Evolutionary conservation across 2,888 invertebrate species (phyloP).

Genomic region (Lathronympha strigana): DNA sequence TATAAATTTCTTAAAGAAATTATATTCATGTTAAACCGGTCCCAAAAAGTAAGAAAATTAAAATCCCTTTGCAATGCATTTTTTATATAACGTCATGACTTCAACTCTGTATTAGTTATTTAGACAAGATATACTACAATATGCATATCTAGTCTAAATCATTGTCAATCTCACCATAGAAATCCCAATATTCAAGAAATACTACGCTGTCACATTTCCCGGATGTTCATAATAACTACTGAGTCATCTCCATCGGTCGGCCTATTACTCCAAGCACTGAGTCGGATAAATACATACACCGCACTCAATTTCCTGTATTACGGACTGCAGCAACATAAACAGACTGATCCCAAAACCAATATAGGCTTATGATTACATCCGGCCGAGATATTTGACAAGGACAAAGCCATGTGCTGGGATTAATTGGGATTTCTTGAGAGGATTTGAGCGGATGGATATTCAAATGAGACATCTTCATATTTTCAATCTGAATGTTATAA

Average conservation of each 20-base stretch:
- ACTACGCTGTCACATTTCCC: background rate
- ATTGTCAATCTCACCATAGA: background rate
- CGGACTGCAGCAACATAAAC: constrained; percentile 16
- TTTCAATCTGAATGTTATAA: too few species aligned
- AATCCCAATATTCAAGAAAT: background rate
- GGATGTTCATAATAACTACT: background rate
- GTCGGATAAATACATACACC: constrained; percentile 22
- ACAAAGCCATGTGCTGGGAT: background rate
- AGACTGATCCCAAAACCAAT: constrained; percentile 23
- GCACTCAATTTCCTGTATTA: constrained; percentile 32
- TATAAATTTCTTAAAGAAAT: too few species aligned
- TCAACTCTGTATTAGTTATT: too few species aligned
- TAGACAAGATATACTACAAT: too few species aligned
- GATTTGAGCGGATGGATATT: too few species aligned
- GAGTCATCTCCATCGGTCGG: constrained; percentile 10
- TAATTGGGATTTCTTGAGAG: background rate
- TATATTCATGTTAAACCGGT: too few species aligned
- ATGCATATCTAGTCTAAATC: too few species aligned
- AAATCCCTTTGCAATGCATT: too few species aligned
- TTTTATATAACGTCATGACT: too few species aligned
- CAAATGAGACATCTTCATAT: too few species aligned
- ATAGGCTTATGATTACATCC: constrained; percentile 20
- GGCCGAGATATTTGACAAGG: background rate
- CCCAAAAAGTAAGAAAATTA: too few species aligned
- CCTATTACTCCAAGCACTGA: constrained; percentile 16